Evolutionary conservation across 2,113 vertebrate genomes (phyloP).

Genomic region (Tachycineta bicolor): DNA sequence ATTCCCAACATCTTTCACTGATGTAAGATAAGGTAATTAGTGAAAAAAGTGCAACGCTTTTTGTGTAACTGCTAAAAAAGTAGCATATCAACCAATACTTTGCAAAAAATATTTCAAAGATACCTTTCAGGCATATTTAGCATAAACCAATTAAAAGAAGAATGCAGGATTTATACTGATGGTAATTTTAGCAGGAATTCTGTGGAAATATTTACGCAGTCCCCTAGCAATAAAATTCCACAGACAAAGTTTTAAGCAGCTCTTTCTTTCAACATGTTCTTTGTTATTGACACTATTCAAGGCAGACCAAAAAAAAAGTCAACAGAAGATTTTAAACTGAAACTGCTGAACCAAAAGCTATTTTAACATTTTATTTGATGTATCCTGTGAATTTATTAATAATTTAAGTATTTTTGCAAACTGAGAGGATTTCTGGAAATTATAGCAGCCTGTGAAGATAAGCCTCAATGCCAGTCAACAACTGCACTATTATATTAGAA

Average conservation of each 20-base stretch:
- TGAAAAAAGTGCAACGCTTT: background rate
- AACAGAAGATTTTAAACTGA: background rate
- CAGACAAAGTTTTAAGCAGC: background rate
- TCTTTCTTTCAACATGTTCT: background rate
- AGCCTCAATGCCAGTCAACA: background rate
- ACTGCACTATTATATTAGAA: background rate
- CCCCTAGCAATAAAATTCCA: background rate
- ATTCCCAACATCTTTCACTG: background rate
- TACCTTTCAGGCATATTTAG: background rate
- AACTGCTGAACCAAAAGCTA: background rate
- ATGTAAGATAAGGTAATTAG: background rate
- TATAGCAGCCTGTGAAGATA: background rate
- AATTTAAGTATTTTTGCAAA: background rate
- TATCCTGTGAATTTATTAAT: background rate
- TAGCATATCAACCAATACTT: background rate
- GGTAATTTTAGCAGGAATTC: background rate
- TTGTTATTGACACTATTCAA: background rate
- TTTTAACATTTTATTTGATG: background rate
- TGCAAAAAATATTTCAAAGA: background rate
- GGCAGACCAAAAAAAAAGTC: rapidly evolving
- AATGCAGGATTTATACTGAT: background rate
- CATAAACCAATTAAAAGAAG: background rate
- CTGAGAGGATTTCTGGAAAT: background rate
- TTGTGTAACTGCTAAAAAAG: background rate
- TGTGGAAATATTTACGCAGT: background rate